A percentile compares a stretch with the other conserved stretches of the same genome.
Evolutionary conservation across 2,888 invertebrate species (phyloP).

Genomic region (Diadegma fenestrale): DNA sequence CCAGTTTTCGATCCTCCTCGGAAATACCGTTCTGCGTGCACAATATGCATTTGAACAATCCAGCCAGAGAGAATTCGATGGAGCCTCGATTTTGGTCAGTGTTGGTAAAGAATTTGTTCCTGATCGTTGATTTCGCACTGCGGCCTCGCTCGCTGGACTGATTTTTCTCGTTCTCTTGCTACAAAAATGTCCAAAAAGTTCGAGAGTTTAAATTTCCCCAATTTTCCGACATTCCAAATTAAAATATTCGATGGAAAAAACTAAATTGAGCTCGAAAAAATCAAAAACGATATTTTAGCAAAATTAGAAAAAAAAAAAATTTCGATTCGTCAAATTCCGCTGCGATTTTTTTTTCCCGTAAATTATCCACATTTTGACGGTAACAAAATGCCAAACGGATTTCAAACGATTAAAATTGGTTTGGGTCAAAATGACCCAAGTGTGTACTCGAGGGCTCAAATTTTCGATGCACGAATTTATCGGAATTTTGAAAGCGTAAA

Average conservation of each 20-base stretch:
- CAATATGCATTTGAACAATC: conserved; percentile 86
- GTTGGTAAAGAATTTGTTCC: neutral
- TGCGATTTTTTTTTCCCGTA: too few species aligned
- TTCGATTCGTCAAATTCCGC: too few species aligned
- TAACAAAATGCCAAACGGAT: too few species aligned
- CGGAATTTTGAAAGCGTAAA: neutral
- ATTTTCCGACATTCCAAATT: neutral
- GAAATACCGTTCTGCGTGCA: conserved; percentile 85
- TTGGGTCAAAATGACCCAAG: too few species aligned
- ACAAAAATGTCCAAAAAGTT: neutral
- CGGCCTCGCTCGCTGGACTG: neutral
- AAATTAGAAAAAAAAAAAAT: too few species aligned
- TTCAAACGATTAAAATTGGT: too few species aligned
- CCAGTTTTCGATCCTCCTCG: conserved; percentile 84
- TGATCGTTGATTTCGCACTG: neutral
- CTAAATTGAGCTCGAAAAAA: too few species aligned
- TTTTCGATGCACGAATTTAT: neutral
- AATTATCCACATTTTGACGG: too few species aligned
- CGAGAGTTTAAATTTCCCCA: neutral
- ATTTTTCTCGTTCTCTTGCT: conserved; percentile 1
- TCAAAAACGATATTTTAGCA: too few species aligned
- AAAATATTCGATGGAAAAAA: too few species aligned
- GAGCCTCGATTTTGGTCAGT: conserved; percentile 84
- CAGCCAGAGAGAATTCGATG: conserved; percentile 86
- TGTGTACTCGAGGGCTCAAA: neutral